phyloP scores from a whole-genome alignment of 1,140 invertebrate genomes.

The Drosophila grimshawi region DNA sequence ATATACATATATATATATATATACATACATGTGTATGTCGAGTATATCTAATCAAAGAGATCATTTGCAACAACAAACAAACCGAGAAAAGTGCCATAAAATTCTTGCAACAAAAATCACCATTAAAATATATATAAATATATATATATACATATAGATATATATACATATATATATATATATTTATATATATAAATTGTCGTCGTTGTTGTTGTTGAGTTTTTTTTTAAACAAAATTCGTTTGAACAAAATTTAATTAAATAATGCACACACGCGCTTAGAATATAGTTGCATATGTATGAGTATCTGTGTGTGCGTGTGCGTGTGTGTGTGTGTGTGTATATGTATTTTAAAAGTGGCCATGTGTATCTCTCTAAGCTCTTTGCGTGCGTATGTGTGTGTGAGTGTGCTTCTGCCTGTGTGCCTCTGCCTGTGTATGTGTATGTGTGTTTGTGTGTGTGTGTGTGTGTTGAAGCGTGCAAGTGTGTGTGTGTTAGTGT shows the following conservation, averaged over 20 bases:
- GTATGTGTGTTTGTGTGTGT: conserved; percentile 23
- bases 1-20: conserved; percentile 3
- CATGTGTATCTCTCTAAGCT: conserved; percentile 56
- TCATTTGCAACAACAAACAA: conserved; percentile 9
- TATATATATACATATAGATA: not conserved
- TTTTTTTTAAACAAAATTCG: conserved; percentile 20
- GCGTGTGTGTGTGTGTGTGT: not conserved
- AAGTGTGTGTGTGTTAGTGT: conserved; percentile 18
- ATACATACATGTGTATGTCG: conserved; percentile 16
- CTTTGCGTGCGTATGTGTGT: conserved; percentile 23
- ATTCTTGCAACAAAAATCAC: conserved; percentile 19
- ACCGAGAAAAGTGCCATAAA: conserved; percentile 31
- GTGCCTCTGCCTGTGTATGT: conserved; percentile 17
- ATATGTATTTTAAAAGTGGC: conserved; percentile 7
- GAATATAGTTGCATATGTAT: conserved; percentile 10
- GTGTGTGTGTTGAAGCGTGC: conserved; percentile 27
- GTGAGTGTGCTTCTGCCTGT: conserved; percentile 11
- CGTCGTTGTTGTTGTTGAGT: conserved; percentile 16
- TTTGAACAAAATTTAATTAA: conserved; percentile 39
- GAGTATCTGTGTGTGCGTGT: not conserved
- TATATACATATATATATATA: not conserved
- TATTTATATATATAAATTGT: not conserved
- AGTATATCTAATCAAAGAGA: conserved; percentile 33
- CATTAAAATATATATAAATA: not conserved
- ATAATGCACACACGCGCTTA: conserved; percentile 44